Evolutionary conservation across 1,140 invertebrate species (phyloP), one percentile per base, ranked within the genome.

Genomic region (Vanessa tameamea): DNA sequence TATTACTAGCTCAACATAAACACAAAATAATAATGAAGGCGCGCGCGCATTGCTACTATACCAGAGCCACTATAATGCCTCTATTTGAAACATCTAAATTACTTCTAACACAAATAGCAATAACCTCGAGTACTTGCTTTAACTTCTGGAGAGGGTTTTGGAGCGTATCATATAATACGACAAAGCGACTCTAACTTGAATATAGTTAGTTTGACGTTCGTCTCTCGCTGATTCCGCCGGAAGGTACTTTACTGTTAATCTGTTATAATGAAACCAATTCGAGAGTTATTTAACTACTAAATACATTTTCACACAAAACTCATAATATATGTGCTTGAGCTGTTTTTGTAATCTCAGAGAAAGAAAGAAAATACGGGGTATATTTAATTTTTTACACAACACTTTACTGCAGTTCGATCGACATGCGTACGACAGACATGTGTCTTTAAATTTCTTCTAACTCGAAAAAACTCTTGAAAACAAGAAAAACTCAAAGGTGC

Each of bases 41-140:
- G 53, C 53, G 53, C 53, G 16, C 20, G 53, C 53, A 57, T 23
- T 57, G n/a, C n/a, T n/a, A n/a, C n/a, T n/a, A n/a, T n/a, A n/a
- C n/a, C 20, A 57, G 9, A 26, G 20, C 20, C 5, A 7, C 13
- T 2, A 23, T 23, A 57, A 26, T 57, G 53, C 16, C 20, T 57
- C 20, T 57, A 57, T 57, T 57, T 57, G 53, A 57, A 57, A 23
- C 53, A 57, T 16, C 16, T 26, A 57, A 57, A 70, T 70, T 53
- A n/a, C 53, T 23, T 23, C 53, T 57, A 57, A 57, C 37, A 59
- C 55, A 69, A 69, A 69, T 47, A 69, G 55, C 53, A 69, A 69
- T 59, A 69, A 69, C n/a, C 67, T 59, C 65, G 47, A 69, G 66
- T 68, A 37, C 67, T 12, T 50, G 53, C 43, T 69, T 20, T 59